Percentiles rank a stretch among this genome's conserved stretches.
Evolutionary conservation across 2,797 vertebrate genomes (phyloP).

Genomic region (Clarias laeviceps): DNA sequence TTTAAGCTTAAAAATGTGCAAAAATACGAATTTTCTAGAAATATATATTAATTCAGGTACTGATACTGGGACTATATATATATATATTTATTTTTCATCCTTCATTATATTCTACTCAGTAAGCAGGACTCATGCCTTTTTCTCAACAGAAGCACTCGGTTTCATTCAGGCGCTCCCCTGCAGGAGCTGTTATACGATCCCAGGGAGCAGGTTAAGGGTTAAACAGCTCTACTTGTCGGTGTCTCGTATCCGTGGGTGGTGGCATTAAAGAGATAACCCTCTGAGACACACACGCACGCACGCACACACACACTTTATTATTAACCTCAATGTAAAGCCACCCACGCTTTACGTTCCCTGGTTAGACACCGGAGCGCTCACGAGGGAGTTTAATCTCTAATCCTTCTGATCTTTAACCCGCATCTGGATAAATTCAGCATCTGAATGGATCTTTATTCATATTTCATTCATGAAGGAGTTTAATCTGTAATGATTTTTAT

Average conservation of each 20-base stretch:
- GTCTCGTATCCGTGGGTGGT: conserved; percentile 53
- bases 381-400: background rate
- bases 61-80: background rate
- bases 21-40: no score
- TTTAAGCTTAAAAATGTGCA: no score
- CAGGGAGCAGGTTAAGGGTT: conserved; percentile 61
- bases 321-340: conserved; percentile 47
- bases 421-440: background rate
- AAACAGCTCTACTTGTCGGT: conserved; percentile 58
- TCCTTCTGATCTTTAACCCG: background rate
- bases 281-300: conserved; percentile 37
- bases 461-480: background rate
- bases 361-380: background rate
- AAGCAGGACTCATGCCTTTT: background rate
- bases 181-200: conserved; percentile 40
- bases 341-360: conserved; percentile 25
- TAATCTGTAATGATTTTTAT: background rate
- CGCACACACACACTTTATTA: conserved; percentile 29
- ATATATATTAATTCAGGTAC: no score
- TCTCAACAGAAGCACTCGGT: background rate
- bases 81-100: no score
- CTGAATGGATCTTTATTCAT: background rate
- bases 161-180: conserved; percentile 6
- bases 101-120: background rate
- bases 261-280: conserved; percentile 54